A percentile compares a stretch with the other conserved stretches of the same genome.
Conservation (phyloP, 2,113 vertebrate genomes). For the Dryoscopus gambensis region DNA sequence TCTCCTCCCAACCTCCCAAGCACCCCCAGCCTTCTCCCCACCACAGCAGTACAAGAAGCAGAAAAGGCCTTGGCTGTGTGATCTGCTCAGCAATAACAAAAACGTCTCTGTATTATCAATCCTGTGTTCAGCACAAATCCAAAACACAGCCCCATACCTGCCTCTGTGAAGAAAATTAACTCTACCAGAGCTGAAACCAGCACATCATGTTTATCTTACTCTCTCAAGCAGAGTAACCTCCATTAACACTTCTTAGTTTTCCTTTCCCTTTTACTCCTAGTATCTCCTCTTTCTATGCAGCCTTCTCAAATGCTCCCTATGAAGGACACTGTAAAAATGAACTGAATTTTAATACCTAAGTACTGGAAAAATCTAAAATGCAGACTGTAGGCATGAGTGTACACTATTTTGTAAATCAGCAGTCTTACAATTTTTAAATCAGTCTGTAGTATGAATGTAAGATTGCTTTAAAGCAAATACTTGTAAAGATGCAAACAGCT, state of each 20-base stretch:
- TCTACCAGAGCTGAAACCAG: not conserved
- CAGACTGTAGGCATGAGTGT: slow-evolving; percentile 2
- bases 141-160: not conserved
- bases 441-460: not conserved
- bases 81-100: not conserved
- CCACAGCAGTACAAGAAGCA: accelerated
- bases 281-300: not conserved
- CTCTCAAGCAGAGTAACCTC: not conserved
- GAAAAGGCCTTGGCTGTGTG: not conserved
- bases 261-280: not conserved
- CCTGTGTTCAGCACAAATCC: not conserved
- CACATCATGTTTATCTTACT: not conserved
- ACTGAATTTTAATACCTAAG: slow-evolving; percentile 27
- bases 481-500: not conserved
- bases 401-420: slow-evolving; percentile 44
- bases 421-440: slow-evolving; percentile 33
- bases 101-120: not conserved
- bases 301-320: not conserved
- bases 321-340: slow-evolving; percentile 31
- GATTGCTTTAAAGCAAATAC: slow-evolving; percentile 26
- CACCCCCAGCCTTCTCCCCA: not conserved
- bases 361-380: slow-evolving; percentile 28
- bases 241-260: not conserved
- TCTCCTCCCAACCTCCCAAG: not conserved
- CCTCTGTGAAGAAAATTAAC: not conserved